These are phyloP conservation scores for Athalia cordata DNA, from an alignment of 2,888 invertebrate genomes.

Conservation along the genomic window DNA sequence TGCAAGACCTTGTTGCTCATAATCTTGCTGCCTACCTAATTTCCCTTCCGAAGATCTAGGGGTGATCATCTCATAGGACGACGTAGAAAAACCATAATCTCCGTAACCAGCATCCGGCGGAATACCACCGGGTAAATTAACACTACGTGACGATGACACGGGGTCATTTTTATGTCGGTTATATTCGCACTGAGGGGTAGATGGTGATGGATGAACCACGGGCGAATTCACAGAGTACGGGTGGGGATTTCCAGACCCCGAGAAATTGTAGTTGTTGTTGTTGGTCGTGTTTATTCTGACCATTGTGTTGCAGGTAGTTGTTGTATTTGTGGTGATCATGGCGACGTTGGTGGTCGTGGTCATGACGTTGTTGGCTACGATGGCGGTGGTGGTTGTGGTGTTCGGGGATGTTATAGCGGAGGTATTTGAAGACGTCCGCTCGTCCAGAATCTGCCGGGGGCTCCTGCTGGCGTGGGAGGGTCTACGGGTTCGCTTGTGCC, in stretches of 20 bases:
- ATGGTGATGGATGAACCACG: conserved; percentile 12
- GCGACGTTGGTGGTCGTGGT: conserved; percentile 34
- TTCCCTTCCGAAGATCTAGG: conserved; percentile 31
- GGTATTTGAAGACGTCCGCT: conserved; percentile 51
- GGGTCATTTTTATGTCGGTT: conserved; percentile 20
- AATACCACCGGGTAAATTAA: conserved; percentile 55
- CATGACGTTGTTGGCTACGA: background rate
- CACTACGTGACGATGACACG: background rate
- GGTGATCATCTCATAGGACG: conserved; percentile 22
- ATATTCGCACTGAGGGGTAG: conserved; percentile 24
- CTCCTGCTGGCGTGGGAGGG: conserved; percentile 70
- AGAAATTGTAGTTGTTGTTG: conserved; percentile 39
- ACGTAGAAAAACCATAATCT: conserved; percentile 59
- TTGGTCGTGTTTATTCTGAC: background rate
- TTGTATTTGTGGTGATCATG: conserved; percentile 47
- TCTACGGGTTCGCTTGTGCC: conserved; percentile 71
- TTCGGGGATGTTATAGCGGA: conserved; percentile 41
- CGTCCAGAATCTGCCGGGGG: conserved; percentile 62
- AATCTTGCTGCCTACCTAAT: conserved; percentile 28
- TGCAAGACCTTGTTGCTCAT: conserved; percentile 30
- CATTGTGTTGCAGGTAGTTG: background rate
- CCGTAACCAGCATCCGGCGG: conserved; percentile 68
- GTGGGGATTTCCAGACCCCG: conserved; percentile 39
- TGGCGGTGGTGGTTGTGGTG: conserved; percentile 36
- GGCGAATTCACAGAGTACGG: background rate